Evolutionary conservation across 2,113 vertebrate species (phyloP).

Genomic region (Catharus minimus): DNA sequence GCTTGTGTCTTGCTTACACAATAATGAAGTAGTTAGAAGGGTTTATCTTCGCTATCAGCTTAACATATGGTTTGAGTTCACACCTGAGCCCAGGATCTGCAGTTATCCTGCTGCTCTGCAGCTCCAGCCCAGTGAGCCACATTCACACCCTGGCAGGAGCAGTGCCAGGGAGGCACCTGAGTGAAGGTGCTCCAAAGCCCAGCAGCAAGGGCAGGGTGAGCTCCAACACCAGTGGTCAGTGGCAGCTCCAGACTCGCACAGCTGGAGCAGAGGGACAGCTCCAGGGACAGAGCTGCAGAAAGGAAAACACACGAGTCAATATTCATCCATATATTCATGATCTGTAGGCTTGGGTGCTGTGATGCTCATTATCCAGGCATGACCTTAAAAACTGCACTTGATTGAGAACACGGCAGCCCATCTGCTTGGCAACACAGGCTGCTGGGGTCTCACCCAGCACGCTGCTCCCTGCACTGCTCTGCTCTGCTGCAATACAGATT

Average conservation of each 20-base stretch:
- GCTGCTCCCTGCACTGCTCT: neutral
- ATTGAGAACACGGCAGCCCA: conserved; percentile 61
- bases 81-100: neutral
- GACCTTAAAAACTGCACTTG: conserved; percentile 65
- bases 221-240: neutral
- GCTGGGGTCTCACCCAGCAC: conserved; percentile 29
- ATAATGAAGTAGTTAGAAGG: neutral
- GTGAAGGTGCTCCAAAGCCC: neutral
- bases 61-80: neutral
- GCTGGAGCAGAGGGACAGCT: neutral
- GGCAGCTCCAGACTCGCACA: neutral
- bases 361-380: conserved; percentile 60
- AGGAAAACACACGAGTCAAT: neutral
- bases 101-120: neutral
- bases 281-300: neutral
- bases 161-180: neutral
- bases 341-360: conserved; percentile 26
- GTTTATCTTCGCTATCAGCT: neutral
- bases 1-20: neutral
- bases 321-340: conserved; percentile 67
- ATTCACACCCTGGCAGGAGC: neutral
- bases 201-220: neutral
- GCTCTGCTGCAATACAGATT: conserved; percentile 23
- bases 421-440: conserved; percentile 49
- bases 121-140: neutral